phyloP scores from a whole-genome alignment of 2,113 vertebrate genomes.

The Anguilla japonica region DNA sequence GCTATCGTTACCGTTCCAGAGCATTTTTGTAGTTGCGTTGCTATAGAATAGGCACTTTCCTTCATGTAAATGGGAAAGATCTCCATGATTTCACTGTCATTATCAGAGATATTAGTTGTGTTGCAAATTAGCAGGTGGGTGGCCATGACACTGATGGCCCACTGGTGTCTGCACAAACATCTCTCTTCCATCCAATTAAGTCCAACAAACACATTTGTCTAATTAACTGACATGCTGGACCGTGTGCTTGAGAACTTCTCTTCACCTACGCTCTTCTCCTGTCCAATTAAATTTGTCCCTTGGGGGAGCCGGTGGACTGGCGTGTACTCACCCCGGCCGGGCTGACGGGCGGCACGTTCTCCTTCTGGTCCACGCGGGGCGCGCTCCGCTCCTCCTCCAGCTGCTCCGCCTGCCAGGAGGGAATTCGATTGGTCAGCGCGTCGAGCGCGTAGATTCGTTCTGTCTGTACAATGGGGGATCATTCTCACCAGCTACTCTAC shows the following conservation, averaged over 20 bases:
- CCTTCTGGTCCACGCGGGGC: constrained; percentile 83
- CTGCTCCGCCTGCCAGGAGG: constrained; percentile 62
- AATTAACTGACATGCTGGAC: background rate
- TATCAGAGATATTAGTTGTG: too few species aligned
- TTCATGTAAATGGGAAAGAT: too few species aligned
- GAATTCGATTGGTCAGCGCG: background rate
- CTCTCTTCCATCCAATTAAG: background rate
- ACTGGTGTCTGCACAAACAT: background rate
- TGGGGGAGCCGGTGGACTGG: background rate
- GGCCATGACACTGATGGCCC: too few species aligned
- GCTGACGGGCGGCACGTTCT: constrained; percentile 79
- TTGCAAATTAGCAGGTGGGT: too few species aligned
- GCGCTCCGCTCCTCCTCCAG: constrained; percentile 64
- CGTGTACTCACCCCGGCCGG: constrained; percentile 64
- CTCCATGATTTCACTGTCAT: too few species aligned
- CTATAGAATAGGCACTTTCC: too few species aligned
- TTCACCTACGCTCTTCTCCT: too few species aligned
- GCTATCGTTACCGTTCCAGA: too few species aligned
- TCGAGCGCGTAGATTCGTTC: too few species aligned
- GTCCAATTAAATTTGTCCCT: background rate
- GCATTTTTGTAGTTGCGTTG: too few species aligned
- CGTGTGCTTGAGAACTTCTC: background rate
- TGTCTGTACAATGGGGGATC: too few species aligned
- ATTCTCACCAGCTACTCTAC: too few species aligned
- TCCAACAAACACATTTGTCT: background rate